Evolutionary conservation across 2,113 vertebrate species (phyloP), one percentile per base, ranked within the genome.

Genomic region (Isichthys henryi): DNA sequence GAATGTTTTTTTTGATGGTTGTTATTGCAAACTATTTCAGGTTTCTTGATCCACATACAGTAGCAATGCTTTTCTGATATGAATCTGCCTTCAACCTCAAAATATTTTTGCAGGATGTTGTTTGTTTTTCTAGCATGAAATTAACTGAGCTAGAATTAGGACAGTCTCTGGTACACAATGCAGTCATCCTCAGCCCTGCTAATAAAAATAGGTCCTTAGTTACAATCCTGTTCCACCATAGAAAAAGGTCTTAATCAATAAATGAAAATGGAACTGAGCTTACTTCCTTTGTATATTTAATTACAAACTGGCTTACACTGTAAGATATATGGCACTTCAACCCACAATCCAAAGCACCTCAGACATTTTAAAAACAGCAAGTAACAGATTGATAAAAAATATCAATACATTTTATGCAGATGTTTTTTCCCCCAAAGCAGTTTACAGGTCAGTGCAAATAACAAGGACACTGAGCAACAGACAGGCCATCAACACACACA

Each of bases 61-160:
- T 39, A 43, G 74, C 31, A 17, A 15, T 43, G 74, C 5, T 43
- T 80, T 80, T 19, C 35, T 43, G 74, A 39, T 46, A 45, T 48
- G 46, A 84, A 84, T 45, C 45, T 48, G 39, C 82, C 45, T 48
- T 21, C 3, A 45, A 84, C 43, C 35, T 46, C 39, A 48, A 13
- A 84, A 84, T 23, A 84, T 19, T 84, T 48, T 86, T 86, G 48
- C n/a, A 35, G 7, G 27, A n/a, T n/a, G 19, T 31, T 49, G 62
- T 80, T 82, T 80, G 84, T 35, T 77, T 46, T 82, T 82, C 48
- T 11, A 39, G 88, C 48, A 82, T 88, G 70, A 82, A 88, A 88
- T 88, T 80, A 50, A 53, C 43, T 82, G 48, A 39, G 7, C 70
- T 48, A 82, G 49, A 82, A 82, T 80, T 80, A 88, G 66, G n/a